Evolutionary conservation across 2,113 vertebrate species (phyloP), one percentile per base, ranked within the genome.

Genomic region (Rattus rattus): DNA sequence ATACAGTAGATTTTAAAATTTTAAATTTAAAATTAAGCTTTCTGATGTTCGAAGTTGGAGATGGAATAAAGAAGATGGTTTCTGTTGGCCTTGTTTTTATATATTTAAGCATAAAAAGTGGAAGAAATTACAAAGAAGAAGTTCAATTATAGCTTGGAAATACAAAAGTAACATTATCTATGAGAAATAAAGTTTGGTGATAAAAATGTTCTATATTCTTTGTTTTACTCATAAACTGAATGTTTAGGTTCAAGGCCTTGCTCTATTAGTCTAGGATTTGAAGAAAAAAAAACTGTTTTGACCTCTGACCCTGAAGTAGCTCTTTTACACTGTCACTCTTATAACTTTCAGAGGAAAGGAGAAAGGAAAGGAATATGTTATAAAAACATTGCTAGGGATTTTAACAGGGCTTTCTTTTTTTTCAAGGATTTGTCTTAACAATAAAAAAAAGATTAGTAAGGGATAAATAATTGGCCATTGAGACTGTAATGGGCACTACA

Each of bases 401-500:
- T 30, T 30, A 77, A 33, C 6, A 83, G 17, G 33, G 7, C 49
- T 14, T 36, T 12, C 47, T 12, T 24, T n/a, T n/a, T n/a, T n/a
- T 36, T 65, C 43, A 67, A 24, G n/a, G 39, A 4, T 89, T 63
- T 67, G 11, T 10, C 22, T 22, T 70, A 54, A 83, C 70, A 26
- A 83, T 43, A 39, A 63, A 47, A 70, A 26, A 61, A 92, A 54
- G 19, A 87, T 65, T n/a, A 72, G 33, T 54, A 39, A 63, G 63
- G 16, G 26, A 39, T 75, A 33, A 26, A 39, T 22, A 5, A 77
- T 4, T 10, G 3, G 5, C 6, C 63, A 3, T 14, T 61, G n/a
- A 75, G 69, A 7, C 20, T 11, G 0, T 28, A 28, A 7, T 3
- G 10, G 9, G 8, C 1, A 20, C 39, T 17, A 26, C 19, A 54